Conservation (phyloP, 2,797 vertebrate genomes). For the Paramormyrops hopkinsi region DNA sequence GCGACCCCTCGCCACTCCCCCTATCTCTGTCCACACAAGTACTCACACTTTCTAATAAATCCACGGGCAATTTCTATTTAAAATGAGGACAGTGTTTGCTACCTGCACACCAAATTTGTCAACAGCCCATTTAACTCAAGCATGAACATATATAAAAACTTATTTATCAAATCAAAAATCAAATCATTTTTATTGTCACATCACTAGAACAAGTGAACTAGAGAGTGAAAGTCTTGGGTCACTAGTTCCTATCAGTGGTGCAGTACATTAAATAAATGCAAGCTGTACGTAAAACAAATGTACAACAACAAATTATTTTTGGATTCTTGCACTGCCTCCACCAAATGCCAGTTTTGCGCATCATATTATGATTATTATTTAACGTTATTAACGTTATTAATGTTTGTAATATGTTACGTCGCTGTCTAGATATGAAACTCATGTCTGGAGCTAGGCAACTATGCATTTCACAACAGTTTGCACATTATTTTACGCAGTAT, state of each 20-base stretch:
- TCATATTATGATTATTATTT: neutral
- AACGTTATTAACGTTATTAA: neutral
- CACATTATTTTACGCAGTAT: neutral
- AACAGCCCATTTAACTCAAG: neutral
- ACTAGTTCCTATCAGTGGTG: neutral
- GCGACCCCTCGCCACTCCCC: neutral
- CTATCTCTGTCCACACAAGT: neutral
- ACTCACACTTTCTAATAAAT: neutral
- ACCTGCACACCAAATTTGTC: neutral
- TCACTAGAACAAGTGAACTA: neutral
- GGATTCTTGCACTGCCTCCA: neutral
- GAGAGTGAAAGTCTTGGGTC: neutral
- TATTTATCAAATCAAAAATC: neutral
- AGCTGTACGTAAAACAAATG: neutral
- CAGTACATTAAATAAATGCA: neutral
- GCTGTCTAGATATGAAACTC: neutral
- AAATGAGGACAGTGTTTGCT: neutral
- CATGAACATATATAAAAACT: neutral
- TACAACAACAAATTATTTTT: neutral
- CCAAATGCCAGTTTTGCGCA: neutral
- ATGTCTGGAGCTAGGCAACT: neutral
- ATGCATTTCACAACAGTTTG: neutral
- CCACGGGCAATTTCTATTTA: neutral
- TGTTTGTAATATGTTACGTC: neutral
- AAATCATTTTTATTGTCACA: neutral